Conservation (phyloP, 1,140 invertebrate species). For the Conus betulinus region DNA sequence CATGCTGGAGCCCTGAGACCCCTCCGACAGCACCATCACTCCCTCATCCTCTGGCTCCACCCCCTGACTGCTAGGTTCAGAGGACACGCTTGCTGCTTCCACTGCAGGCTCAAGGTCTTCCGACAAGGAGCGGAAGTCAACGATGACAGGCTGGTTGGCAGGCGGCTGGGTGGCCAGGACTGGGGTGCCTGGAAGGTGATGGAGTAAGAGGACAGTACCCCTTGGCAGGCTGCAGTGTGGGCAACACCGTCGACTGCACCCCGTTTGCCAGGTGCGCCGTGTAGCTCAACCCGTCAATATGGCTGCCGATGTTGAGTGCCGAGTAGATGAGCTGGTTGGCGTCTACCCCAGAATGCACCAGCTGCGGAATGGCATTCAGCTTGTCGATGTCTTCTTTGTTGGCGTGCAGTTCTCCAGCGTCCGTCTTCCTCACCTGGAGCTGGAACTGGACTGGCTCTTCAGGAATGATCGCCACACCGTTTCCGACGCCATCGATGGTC, state of each 20-base stretch:
- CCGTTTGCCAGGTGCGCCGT: conserved; percentile 43
- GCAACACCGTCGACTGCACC: conserved; percentile 56
- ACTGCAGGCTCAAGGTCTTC: background rate
- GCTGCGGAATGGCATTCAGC: conserved; percentile 63
- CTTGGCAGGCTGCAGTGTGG: conserved; percentile 39
- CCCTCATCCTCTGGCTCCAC: conserved; percentile 4
- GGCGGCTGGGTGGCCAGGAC: background rate
- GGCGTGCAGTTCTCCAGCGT: conserved; percentile 51
- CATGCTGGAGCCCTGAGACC: background rate
- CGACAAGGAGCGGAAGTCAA: background rate
- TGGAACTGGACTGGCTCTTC: conserved; percentile 46
- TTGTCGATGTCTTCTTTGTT: conserved; percentile 63
- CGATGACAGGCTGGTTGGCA: background rate
- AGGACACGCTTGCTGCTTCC: conserved; percentile 21
- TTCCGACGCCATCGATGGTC: background rate
- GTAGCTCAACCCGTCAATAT: background rate
- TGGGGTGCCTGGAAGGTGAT: conserved; percentile 63
- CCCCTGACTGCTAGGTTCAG: conserved; percentile 26
- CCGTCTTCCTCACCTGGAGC: conserved; percentile 59
- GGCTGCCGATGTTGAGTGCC: conserved; percentile 75
- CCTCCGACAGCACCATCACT: background rate
- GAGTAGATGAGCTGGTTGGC: conserved; percentile 79
- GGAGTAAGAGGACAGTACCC: conserved; percentile 60
- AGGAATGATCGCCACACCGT: background rate
- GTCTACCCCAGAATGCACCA: conserved; percentile 77